Evolutionary conservation across 2,113 vertebrate species (phyloP).

Genomic region (Galeopterus variegatus): DNA sequence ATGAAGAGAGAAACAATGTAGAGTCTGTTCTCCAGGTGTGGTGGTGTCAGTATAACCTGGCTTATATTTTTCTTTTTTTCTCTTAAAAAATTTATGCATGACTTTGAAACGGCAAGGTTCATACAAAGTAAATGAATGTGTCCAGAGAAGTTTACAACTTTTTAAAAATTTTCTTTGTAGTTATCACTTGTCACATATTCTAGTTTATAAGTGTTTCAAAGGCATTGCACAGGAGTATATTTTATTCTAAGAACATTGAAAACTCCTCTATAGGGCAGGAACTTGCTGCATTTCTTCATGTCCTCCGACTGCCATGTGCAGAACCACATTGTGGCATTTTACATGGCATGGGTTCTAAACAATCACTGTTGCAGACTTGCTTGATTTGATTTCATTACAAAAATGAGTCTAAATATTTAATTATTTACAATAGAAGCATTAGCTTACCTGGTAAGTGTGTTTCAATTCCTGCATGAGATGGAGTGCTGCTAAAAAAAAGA

Average conservation of each 20-base stretch:
- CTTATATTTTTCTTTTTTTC: neutral
- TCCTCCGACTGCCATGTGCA: neutral
- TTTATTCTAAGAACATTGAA: neutral
- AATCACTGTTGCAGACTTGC: neutral
- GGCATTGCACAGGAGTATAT: neutral
- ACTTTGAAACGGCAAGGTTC: neutral
- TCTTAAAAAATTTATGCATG: neutral
- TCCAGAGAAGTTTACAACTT: neutral
- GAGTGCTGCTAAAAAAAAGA: neutral
- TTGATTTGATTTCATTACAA: neutral
- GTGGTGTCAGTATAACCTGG: neutral
- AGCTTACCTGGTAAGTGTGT: neutral
- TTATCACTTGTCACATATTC: neutral
- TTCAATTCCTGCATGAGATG: neutral
- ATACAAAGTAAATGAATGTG: neutral
- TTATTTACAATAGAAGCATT: neutral
- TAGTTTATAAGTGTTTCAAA: neutral
- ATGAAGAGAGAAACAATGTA: neutral
- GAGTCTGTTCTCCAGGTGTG: neutral
- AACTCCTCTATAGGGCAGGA: neutral
- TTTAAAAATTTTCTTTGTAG: neutral
- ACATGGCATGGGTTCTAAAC: neutral
- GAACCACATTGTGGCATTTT: neutral
- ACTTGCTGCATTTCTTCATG: neutral
- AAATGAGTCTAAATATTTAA: neutral